phyloP scores from a whole-genome alignment of 2,797 vertebrate genomes.

The Tamandua tetradactyla region DNA sequence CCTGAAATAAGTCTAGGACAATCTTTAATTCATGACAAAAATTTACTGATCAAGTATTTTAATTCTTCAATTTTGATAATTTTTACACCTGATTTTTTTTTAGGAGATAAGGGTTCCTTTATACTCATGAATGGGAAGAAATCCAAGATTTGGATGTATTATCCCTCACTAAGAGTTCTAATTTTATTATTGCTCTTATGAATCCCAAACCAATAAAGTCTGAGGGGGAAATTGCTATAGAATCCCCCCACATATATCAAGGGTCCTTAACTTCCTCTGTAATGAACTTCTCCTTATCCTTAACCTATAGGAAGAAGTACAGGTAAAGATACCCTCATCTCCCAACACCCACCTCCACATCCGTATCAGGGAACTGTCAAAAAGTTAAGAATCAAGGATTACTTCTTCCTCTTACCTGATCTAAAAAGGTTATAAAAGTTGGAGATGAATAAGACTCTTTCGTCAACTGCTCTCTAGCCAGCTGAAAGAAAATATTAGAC shows the following conservation, averaged over 20 bases:
- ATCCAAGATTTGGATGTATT: background rate
- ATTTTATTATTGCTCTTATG: background rate
- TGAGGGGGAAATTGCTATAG: background rate
- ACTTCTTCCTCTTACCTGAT: background rate
- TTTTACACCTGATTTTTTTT: no score
- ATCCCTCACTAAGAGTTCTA: background rate
- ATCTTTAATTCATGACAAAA: background rate
- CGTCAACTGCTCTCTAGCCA: background rate
- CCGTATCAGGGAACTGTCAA: background rate
- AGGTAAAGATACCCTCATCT: background rate
- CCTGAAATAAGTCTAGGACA: background rate
- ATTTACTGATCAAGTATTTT: background rate
- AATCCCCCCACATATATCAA: background rate
- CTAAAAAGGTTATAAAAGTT: background rate
- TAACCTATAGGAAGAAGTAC: background rate
- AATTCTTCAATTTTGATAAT: background rate
- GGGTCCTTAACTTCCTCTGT: background rate
- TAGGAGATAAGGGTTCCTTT: background rate
- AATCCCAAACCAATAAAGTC: background rate
- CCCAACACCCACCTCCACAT: background rate
- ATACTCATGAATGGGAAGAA: background rate
- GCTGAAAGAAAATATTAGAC: background rate
- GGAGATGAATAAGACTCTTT: background rate
- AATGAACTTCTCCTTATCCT: background rate
- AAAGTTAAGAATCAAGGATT: background rate